Percentiles rank a stretch among this genome's conserved stretches.
These are phyloP conservation scores for Macrosiphum euphorbiae DNA, from an alignment of 2,888 invertebrate genomes.

Conservation along the genomic window DNA sequence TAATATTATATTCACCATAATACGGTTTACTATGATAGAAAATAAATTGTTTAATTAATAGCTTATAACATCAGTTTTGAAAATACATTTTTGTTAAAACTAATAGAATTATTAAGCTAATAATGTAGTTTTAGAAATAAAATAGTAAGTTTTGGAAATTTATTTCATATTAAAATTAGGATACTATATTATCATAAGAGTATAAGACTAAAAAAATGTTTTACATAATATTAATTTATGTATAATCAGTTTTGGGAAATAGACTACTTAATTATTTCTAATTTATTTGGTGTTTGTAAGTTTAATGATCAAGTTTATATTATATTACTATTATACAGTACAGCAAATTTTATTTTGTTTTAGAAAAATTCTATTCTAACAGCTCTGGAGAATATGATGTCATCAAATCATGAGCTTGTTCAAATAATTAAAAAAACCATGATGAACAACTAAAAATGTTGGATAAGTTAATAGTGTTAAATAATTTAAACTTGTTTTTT, in stretches of 20 bases:
- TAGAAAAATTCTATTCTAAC: constrained; percentile 57
- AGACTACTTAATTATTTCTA: too few relatives aligned
- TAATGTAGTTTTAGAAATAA: background rate
- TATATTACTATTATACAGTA: background rate
- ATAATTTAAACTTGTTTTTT: background rate
- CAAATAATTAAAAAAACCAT: constrained; percentile 36
- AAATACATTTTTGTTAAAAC: too few relatives aligned
- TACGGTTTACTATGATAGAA: too few relatives aligned
- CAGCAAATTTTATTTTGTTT: background rate
- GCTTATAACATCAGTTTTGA: too few relatives aligned
- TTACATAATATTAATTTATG: too few relatives aligned
- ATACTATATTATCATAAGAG: background rate
- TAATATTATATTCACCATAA: too few relatives aligned
- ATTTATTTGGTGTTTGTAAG: too few relatives aligned
- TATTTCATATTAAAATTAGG: background rate
- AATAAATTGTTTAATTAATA: too few relatives aligned
- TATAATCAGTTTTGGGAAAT: too few relatives aligned
- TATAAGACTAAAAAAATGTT: too few relatives aligned
- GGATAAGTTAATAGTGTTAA: background rate
- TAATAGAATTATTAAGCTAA: background rate
- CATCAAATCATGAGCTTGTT: constrained; percentile 33
- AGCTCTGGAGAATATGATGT: constrained; percentile 53
- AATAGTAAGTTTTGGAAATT: background rate
- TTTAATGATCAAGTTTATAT: background rate
- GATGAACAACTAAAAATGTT: background rate